Evolutionary conservation across 2,797 vertebrate genomes (phyloP).

Genomic region (Adelosebastes latens): DNA sequence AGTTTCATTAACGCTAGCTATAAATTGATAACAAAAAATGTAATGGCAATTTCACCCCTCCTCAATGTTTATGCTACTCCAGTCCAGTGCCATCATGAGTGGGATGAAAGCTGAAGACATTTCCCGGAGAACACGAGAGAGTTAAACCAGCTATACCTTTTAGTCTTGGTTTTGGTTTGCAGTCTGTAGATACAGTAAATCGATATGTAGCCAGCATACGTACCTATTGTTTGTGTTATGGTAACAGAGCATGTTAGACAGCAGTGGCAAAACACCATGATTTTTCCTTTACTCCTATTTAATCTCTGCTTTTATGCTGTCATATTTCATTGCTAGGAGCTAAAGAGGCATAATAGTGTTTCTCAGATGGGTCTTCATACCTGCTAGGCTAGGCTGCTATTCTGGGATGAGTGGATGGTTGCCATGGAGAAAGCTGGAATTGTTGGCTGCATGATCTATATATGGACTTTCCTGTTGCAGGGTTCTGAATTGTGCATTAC

Average conservation of each 20-base stretch:
- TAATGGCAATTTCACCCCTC: neutral
- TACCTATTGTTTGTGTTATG: neutral
- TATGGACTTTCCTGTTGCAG: constrained; percentile 36
- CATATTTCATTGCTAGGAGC: constrained; percentile 8
- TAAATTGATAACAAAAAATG: neutral
- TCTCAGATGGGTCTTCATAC: constrained; percentile 55
- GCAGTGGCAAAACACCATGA: neutral
- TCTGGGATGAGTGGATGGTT: constrained; percentile 74
- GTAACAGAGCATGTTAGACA: neutral
- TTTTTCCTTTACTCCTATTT: neutral
- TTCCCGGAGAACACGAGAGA: neutral
- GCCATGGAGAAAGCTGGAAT: constrained; percentile 71
- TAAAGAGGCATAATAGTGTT: constrained; percentile 20
- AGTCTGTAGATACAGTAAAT: neutral
- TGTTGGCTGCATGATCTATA: constrained; percentile 56
- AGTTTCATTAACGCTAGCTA: neutral
- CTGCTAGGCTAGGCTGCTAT: constrained; percentile 69
- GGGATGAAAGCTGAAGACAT: neutral
- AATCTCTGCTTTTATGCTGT: neutral
- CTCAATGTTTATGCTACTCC: neutral
- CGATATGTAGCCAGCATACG: neutral
- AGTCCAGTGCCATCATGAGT: neutral
- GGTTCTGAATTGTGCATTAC: constrained; percentile 13
- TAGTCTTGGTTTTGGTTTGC: neutral
- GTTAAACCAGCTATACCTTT: neutral